Conservation (phyloP, 2,113 vertebrate genomes). For the Camelus bactrianus region DNA sequence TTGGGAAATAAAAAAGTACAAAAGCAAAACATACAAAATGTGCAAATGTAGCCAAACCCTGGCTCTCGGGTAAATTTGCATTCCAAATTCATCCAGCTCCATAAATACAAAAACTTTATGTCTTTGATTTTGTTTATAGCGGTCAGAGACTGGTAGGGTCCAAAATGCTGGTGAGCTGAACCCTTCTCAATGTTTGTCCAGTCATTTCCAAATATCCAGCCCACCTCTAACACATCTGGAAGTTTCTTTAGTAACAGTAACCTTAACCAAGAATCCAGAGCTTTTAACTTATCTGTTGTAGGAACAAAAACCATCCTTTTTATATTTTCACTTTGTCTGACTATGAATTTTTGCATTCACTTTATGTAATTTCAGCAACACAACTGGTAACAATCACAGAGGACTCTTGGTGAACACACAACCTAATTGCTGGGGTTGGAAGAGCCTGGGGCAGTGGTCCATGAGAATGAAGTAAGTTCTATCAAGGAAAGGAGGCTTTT, state of each 20-base stretch:
- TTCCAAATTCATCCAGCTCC: not conserved
- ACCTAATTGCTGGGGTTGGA: not conserved
- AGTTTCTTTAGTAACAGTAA: not conserved
- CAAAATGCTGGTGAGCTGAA: not conserved
- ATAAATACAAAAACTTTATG: not conserved
- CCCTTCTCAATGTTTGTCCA: not conserved
- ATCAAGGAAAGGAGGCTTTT: not conserved
- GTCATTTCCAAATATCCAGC: not conserved
- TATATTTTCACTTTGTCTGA: not conserved
- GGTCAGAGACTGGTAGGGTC: not conserved
- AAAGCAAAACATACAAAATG: not conserved
- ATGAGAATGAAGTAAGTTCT: not conserved
- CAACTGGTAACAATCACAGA: not conserved
- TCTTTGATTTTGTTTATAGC: conserved; percentile 7
- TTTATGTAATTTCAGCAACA: not conserved
- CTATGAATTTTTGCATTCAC: not conserved
- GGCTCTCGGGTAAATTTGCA: not conserved
- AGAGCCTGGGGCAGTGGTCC: not conserved
- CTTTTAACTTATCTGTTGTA: not conserved
- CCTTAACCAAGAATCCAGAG: not conserved
- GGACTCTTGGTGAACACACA: not conserved
- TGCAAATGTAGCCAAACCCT: not conserved
- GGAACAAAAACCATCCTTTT: not conserved
- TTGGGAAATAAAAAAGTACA: not conserved
- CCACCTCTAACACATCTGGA: not conserved